A percentile compares a stretch with the other conserved stretches of the same genome.
Conservation (phyloP, 2,797 vertebrate species). For the Pipistrellus pipistrellus region DNA sequence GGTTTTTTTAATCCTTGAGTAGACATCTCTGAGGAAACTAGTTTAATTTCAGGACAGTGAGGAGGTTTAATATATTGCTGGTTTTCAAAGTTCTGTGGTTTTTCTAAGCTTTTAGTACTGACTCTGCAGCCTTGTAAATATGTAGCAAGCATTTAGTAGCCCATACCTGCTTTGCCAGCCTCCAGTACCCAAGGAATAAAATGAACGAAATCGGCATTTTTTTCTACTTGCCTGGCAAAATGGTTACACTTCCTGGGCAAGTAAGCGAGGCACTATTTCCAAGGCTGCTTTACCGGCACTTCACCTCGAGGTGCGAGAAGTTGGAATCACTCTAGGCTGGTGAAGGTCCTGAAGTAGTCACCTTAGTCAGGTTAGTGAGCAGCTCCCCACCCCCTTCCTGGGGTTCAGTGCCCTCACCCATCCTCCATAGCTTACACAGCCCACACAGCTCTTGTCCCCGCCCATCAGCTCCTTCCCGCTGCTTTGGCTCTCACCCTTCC, state of each 20-base stretch:
- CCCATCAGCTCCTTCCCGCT: constrained; percentile 74
- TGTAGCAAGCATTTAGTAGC: constrained; percentile 79
- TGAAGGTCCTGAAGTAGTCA: constrained; percentile 75
- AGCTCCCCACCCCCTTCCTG: constrained; percentile 38
- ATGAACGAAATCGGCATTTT: constrained; percentile 77
- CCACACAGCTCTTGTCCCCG: constrained; percentile 75
- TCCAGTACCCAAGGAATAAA: constrained; percentile 75
- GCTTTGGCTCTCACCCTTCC: constrained; percentile 77
- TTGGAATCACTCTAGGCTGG: constrained; percentile 82
- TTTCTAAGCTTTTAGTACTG: constrained; percentile 69
- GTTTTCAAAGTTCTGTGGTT: constrained; percentile 70
- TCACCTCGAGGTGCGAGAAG: constrained; percentile 84
- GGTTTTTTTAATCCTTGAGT: constrained; percentile 56
- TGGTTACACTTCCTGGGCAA: constrained; percentile 81
- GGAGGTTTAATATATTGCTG: constrained; percentile 63
- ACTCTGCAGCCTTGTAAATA: constrained; percentile 83
- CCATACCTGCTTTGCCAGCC: constrained; percentile 77
- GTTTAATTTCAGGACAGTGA: constrained; percentile 56
- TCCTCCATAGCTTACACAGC: constrained; percentile 77
- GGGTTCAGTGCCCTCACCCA: constrained; percentile 43
- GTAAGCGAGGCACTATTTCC: constrained; percentile 83
- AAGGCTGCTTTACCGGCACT: constrained; percentile 82
- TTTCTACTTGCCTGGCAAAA: constrained; percentile 82
- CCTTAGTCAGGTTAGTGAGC: constrained; percentile 77
- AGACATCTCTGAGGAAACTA: constrained; percentile 60